Conservation (phyloP, 2,113 vertebrate species). For the Thryonomys swinderianus region DNA sequence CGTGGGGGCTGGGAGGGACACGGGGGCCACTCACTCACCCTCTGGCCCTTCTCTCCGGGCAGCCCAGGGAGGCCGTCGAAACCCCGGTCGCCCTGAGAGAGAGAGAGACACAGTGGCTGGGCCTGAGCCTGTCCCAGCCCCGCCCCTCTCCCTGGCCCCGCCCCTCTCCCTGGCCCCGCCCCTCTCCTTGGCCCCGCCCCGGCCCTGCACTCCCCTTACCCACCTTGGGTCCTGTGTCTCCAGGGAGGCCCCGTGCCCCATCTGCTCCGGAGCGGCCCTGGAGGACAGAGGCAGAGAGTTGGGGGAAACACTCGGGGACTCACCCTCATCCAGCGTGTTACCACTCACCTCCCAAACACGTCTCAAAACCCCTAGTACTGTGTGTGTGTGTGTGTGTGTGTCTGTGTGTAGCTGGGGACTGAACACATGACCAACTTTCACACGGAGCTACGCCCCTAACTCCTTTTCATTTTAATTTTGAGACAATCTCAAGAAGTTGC, state of each 20-base stretch:
- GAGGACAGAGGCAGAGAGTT: not conserved
- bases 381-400: too few species aligned
- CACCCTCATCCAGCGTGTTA: not conserved
- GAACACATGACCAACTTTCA: not conserved
- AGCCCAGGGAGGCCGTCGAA: slow-evolving; percentile 95
- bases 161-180: too few species aligned
- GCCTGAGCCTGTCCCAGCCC: not conserved
- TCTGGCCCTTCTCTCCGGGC: slow-evolving; percentile 93
- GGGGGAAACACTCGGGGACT: accelerated
- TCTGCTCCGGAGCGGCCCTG: slow-evolving; percentile 92
- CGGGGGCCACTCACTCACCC: slow-evolving; percentile 79
- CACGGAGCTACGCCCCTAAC: not conserved
- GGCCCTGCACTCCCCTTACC: not conserved
- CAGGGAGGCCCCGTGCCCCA: slow-evolving; percentile 93
- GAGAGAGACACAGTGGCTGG: slow-evolving; percentile 48
- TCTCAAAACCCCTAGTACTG: not conserved
- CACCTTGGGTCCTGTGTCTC: slow-evolving; percentile 94
- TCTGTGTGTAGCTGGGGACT: too few species aligned
- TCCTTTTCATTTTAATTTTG: not conserved
- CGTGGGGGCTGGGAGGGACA: accelerated
- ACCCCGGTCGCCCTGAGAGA: slow-evolving; percentile 94
- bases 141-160: not conserved
- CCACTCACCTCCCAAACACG: not conserved
- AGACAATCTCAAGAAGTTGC: not conserved
- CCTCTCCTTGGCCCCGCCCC: too few species aligned